These are phyloP conservation scores for Homalodisca vitripennis DNA, from an alignment of 1,140 invertebrate species.

Conservation along the genomic window DNA sequence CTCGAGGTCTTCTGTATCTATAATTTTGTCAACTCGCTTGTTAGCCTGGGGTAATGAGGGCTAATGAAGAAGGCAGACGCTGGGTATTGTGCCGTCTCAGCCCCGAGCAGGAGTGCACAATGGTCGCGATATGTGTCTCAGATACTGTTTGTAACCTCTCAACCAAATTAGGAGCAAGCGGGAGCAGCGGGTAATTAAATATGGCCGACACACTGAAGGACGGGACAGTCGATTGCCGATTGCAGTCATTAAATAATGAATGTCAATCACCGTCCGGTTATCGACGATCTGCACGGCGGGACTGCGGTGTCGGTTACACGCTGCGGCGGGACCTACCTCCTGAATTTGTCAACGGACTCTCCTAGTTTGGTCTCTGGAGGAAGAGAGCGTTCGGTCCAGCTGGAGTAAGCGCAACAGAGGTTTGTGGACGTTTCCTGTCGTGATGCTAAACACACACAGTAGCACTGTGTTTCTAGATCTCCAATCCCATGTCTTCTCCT, in stretches of 20 bases:
- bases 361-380: too few relatives aligned
- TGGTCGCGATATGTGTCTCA: conserved; percentile 18
- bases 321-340: not conserved
- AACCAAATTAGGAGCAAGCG: conserved; percentile 10
- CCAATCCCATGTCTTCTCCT: too few relatives aligned
- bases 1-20: not conserved
- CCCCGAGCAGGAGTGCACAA: not conserved
- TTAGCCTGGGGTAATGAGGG: not conserved
- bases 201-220: conserved; percentile 11
- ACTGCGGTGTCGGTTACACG: not conserved
- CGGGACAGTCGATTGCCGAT: conserved; percentile 12
- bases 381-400: too few relatives aligned
- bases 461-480: too few relatives aligned
- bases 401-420: too few relatives aligned
- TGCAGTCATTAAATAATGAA: conserved; percentile 22
- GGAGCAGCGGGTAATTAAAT: conserved; percentile 21
- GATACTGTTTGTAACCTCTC: conserved; percentile 17
- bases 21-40: not conserved
- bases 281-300: not conserved
- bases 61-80: conserved; percentile 6
- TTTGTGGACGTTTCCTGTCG: too few relatives aligned
- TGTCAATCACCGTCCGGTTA: conserved; percentile 3
- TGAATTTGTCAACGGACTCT: not conserved
- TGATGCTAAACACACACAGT: too few relatives aligned
- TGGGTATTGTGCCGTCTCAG: conserved; percentile 19